Evolutionary conservation across 2,797 vertebrate species (phyloP).

Genomic region (Spinibarbus caldwelli): DNA sequence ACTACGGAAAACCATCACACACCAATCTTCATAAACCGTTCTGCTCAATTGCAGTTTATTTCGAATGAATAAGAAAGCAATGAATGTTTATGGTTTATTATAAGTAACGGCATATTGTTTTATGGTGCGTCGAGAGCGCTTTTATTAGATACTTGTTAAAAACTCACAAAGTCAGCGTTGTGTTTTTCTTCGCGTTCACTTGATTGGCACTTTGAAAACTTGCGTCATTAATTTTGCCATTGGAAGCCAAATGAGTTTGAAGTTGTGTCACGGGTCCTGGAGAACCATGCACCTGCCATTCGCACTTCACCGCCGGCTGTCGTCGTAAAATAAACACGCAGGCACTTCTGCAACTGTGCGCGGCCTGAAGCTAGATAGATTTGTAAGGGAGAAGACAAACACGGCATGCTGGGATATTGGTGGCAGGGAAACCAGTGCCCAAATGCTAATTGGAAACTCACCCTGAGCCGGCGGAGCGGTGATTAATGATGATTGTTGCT

Average conservation of each 20-base stretch:
- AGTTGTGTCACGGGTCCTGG: slow-evolving; percentile 13
- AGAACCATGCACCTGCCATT: background rate
- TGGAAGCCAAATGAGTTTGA: slow-evolving; percentile 27
- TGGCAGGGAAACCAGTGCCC: slow-evolving; percentile 55
- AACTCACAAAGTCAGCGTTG: slow-evolving; percentile 18
- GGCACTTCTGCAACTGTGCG: slow-evolving; percentile 30
- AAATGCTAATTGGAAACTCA: slow-evolving; percentile 62
- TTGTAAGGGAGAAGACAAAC: slow-evolving; percentile 51
- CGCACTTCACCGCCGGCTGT: slow-evolving; percentile 2
- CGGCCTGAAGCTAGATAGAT: slow-evolving; percentile 47
- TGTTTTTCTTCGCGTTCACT: slow-evolving; percentile 1
- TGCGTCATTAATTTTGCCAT: slow-evolving; percentile 52
- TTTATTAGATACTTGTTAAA: slow-evolving; percentile 70
- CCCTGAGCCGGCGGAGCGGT: slow-evolving; percentile 50
- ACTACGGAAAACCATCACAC: slow-evolving; percentile 43
- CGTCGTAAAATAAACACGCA: slow-evolving; percentile 51
- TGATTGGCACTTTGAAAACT: slow-evolving; percentile 45
- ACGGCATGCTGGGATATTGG: slow-evolving; percentile 56
- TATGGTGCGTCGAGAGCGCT: slow-evolving; percentile 68
- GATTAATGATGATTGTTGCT: slow-evolving; percentile 66
- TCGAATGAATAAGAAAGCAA: slow-evolving; percentile 68
- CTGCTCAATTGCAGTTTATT: slow-evolving; percentile 74
- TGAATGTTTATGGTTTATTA: slow-evolving; percentile 78
- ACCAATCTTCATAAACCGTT: slow-evolving; percentile 52
- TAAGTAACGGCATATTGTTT: slow-evolving; percentile 69